Conservation (phyloP, 2,113 vertebrate species). For the Aldabrachelys gigantea region DNA sequence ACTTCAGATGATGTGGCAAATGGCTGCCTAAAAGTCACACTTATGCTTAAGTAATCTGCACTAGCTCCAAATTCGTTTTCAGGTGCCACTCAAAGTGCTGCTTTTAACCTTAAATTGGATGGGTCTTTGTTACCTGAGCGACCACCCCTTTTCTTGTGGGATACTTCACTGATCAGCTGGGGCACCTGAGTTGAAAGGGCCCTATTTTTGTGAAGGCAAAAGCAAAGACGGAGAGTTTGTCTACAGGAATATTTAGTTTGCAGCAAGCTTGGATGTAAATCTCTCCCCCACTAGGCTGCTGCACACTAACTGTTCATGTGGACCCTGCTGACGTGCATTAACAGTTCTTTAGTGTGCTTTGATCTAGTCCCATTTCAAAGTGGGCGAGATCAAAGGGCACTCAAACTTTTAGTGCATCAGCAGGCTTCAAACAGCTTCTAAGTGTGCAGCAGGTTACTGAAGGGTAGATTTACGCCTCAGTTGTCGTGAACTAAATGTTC, state of each 20-base stretch:
- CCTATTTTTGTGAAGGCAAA: fast-evolving
- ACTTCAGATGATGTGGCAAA: background rate
- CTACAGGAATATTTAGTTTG: background rate
- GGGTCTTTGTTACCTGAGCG: background rate
- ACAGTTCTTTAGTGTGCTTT: background rate
- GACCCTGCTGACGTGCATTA: background rate
- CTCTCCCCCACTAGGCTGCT: background rate
- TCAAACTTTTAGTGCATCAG: too few species aligned
- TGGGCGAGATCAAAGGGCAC: too few species aligned
- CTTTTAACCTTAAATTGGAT: background rate
- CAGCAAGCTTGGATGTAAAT: background rate
- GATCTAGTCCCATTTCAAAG: too few species aligned
- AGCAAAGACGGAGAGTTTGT: background rate
- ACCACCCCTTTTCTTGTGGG: background rate
- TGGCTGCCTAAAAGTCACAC: background rate
- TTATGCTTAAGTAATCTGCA: fast-evolving
- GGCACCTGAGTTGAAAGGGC: background rate
- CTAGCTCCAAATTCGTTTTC: background rate
- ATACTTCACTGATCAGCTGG: background rate
- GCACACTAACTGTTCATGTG: background rate
- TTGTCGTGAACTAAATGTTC: too few species aligned
- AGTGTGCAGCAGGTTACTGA: too few species aligned
- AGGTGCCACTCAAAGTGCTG: background rate
- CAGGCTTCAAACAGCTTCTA: too few species aligned
- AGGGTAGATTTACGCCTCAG: too few species aligned